These are phyloP conservation scores for Drosophila imparisetae DNA, from an alignment of 2,888 invertebrate genomes.

Conservation along the genomic window DNA sequence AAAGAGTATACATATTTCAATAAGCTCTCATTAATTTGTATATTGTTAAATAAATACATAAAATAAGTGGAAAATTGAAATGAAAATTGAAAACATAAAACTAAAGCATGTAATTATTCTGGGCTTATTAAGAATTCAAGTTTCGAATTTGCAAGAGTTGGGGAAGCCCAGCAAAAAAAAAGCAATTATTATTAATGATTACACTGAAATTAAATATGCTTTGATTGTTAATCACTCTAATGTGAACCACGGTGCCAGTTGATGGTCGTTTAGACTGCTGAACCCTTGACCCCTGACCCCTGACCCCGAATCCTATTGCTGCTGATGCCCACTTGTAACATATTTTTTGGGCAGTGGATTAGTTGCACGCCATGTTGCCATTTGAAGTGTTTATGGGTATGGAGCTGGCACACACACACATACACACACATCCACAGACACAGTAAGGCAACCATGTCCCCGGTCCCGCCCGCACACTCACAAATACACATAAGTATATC, in stretches of 20 bases:
- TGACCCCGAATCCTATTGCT: constrained; percentile 19
- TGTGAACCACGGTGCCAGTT: constrained; percentile 32
- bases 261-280: constrained; percentile 34
- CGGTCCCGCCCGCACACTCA: constrained; percentile 9
- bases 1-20: not conserved
- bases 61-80: not conserved
- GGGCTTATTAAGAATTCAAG: not conserved
- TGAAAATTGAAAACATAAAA: not conserved
- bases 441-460: not conserved
- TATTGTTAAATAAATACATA: too few relatives aligned
- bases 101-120: not conserved
- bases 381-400: constrained; percentile 82
- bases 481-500: constrained; percentile 43
- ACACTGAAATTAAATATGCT: not conserved
- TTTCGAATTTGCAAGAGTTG: not conserved
- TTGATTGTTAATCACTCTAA: not conserved
- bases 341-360: constrained; percentile 80
- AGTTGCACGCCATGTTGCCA: constrained; percentile 82
- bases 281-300: constrained; percentile 30
- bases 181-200: not conserved
- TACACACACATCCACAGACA: constrained; percentile 26
- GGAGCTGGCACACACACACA: constrained; percentile 22
- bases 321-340: constrained; percentile 76
- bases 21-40: not conserved
- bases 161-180: not conserved